Evolutionary conservation across 2,113 vertebrate species (phyloP), one percentile per base, ranked within the genome.

Genomic region (Calyptommatus sinebrachiatus): DNA sequence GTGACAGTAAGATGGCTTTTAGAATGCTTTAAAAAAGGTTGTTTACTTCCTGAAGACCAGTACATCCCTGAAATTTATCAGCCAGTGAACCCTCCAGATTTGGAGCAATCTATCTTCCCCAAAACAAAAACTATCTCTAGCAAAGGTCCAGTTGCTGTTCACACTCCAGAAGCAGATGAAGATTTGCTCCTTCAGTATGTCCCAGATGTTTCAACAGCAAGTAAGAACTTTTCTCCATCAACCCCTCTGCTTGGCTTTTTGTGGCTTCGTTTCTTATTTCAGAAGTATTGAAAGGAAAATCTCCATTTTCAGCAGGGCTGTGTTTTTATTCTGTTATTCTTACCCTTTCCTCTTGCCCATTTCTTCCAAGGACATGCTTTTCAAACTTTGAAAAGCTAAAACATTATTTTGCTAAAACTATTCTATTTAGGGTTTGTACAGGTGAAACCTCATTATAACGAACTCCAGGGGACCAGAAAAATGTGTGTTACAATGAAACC

Each of bases 1-100:
- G 96, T 99, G 76, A 97, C 96, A 63, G 92, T 96, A 71, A 96
- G 95, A 48, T 99, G 98, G 98, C 90, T 99, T 82, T 91, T 99
- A 72, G 96, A 98, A 57, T 97, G 97, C 83, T 98, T 97, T 78
- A 92, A 80, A 88, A 96, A 94, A 92, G 96, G 96, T 46, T 93
- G 78, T 81, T 90, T 98, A 2, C 94, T 95, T 74, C 92, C 96
- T 66, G 97, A 97, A 86, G 95, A 96, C 9, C 86, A 86, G 0
- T 99, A 97, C 90, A 88, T 97, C 71, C 96, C 96, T 85, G 89
- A 91, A 1, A 95, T 92, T 80, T 98, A 96, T 87, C 94, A 95
- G 60, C 94, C 94, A 24, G 90, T 93, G 24, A 94, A 94, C 73
- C 90, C 93, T 22, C 67, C 93, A 7, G 57, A 95, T 86, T 90